A percentile compares a stretch with the other conserved stretches of the same genome.
These are phyloP conservation scores for Ptychobarbus kaznakovi DNA, from an alignment of 2,797 vertebrate species.

Conservation along the genomic window DNA sequence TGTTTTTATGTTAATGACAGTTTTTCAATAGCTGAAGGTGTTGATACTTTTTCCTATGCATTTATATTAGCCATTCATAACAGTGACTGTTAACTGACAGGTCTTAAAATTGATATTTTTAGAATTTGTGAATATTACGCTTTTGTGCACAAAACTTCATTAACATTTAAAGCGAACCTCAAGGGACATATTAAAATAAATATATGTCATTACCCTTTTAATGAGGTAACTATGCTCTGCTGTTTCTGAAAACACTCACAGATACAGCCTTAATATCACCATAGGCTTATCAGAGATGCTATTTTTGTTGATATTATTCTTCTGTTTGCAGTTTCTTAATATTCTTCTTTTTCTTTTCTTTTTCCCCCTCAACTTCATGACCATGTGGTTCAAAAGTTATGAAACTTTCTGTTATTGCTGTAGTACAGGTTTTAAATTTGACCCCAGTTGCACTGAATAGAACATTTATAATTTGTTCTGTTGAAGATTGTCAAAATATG, in stretches of 20 bases:
- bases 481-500: background rate
- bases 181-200: background rate
- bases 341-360: background rate
- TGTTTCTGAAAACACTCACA: slow-evolving; percentile 16
- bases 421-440: background rate
- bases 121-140: too few relatives aligned
- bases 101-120: background rate
- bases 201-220: background rate
- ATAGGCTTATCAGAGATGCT: background rate
- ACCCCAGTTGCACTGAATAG: background rate
- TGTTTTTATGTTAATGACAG: background rate
- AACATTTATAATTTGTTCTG: background rate
- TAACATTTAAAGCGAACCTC: background rate
- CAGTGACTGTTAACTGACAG: background rate
- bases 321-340: background rate
- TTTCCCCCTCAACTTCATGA: background rate
- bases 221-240: slow-evolving; percentile 24
- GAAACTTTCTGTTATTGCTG: background rate
- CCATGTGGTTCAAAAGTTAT: background rate
- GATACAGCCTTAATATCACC: background rate
- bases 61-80: background rate
- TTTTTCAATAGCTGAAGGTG: background rate
- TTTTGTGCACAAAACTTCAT: background rate
- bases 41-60: background rate
- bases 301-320: background rate